Conservation (phyloP, 2,888 invertebrate species). For the Agrypnus murinus region DNA sequence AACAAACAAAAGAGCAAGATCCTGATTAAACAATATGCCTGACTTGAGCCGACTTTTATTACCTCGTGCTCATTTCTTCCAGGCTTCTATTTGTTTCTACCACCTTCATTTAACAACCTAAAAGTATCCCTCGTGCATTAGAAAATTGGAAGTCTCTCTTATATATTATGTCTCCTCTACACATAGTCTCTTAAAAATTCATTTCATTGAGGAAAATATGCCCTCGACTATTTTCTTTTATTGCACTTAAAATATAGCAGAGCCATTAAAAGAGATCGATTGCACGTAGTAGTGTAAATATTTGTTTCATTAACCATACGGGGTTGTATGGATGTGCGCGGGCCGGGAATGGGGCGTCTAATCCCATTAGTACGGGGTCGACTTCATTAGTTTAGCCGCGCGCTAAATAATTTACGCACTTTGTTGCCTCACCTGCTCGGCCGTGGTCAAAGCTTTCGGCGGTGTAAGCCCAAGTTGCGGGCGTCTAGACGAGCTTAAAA, state of each 20-base stretch:
- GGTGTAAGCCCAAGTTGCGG: constrained; percentile 37
- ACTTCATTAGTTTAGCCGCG: constrained; percentile 65
- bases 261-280: constrained; percentile 30
- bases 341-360: constrained; percentile 50
- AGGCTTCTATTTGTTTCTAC: constrained; percentile 43
- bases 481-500: constrained; percentile 49
- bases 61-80: constrained; percentile 47
- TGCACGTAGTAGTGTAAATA: constrained; percentile 27
- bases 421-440: constrained; percentile 58
- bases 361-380: constrained; percentile 63
- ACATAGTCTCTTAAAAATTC: neutral
- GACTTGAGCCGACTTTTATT: constrained; percentile 50
- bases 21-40: constrained; percentile 50
- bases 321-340: constrained; percentile 15
- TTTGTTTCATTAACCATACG: constrained; percentile 33
- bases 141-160: neutral
- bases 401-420: constrained; percentile 66
- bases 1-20: constrained; percentile 48
- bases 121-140: constrained; percentile 31
- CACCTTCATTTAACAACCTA: constrained; percentile 42
- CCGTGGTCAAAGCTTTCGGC: constrained; percentile 51
- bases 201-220: no score
- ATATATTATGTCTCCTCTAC: neutral
- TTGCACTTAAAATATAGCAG: neutral
- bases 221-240: neutral